phyloP scores from a whole-genome alignment of 2,113 vertebrate genomes.

The Otolemur garnettii region DNA sequence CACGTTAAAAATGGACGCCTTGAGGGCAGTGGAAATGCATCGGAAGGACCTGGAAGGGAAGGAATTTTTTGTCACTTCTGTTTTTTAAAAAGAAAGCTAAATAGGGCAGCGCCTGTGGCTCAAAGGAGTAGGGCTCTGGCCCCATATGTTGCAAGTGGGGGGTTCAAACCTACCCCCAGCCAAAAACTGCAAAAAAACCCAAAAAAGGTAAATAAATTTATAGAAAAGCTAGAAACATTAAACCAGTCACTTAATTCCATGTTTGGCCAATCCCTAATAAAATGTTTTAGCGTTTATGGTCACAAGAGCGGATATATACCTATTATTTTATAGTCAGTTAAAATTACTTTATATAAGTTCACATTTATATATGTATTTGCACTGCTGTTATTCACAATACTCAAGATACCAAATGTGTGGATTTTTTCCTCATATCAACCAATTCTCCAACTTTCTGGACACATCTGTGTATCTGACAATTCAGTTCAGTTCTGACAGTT shows the following conservation, averaged over 20 bases:
- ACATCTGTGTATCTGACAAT: not conserved
- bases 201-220: not conserved
- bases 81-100: not conserved
- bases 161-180: too few species aligned
- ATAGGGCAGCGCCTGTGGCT: not conserved
- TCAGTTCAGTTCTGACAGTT: not conserved
- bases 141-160: too few species aligned
- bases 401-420: not conserved
- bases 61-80: not conserved
- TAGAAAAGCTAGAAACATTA: not conserved
- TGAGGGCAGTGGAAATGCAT: not conserved
- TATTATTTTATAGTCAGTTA: not conserved
- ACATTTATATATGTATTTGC: not conserved
- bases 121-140: too few species aligned
- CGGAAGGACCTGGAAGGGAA: not conserved
- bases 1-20: not conserved
- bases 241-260: not conserved
- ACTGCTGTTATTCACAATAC: not conserved
- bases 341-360: slow-evolving; percentile 22
- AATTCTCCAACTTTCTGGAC: not conserved
- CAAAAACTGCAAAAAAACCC: too few species aligned
- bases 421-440: not conserved
- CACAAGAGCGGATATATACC: not conserved
- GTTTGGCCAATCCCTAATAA: not conserved
- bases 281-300: not conserved